Conservation (phyloP, 2,888 invertebrate genomes). For the Deroplatys truncata region DNA sequence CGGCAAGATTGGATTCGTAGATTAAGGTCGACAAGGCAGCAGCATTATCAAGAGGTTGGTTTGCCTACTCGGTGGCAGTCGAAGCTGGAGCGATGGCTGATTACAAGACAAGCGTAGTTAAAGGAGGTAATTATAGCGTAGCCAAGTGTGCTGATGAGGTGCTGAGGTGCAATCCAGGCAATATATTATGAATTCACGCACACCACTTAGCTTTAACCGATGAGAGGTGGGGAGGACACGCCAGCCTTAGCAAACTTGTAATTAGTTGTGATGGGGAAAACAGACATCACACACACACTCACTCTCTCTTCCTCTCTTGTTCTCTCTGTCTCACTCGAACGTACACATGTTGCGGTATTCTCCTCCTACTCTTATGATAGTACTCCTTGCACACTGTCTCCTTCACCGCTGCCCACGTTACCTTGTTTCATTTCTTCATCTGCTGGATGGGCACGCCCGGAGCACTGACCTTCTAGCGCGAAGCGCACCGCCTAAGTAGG, state of each 20-base stretch:
- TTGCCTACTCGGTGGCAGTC: neutral
- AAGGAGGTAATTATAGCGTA: slow-evolving; percentile 23
- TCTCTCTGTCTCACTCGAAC: no score
- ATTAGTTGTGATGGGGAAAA: slow-evolving; percentile 12
- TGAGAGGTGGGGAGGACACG: neutral
- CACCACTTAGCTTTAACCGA: neutral
- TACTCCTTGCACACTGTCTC: neutral
- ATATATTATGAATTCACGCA: slow-evolving; percentile 26
- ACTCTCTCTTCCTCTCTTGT: no score
- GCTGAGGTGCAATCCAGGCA: slow-evolving; percentile 21
- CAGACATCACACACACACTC: neutral
- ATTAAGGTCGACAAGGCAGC: neutral
- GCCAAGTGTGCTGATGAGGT: slow-evolving; percentile 22
- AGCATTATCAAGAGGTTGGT: neutral
- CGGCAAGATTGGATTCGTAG: neutral
- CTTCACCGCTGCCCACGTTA: neutral
- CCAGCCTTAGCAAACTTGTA: neutral
- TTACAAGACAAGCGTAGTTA: neutral
- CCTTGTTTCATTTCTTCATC: neutral
- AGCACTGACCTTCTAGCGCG: neutral
- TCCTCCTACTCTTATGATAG: neutral
- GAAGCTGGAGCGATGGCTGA: neutral
- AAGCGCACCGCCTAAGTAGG: neutral
- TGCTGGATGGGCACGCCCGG: neutral
- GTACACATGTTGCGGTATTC: neutral